Percentiles rank a stretch among this genome's conserved stretches.
Conservation (phyloP, 2,888 invertebrate genomes). For the Phasia obesa region DNA sequence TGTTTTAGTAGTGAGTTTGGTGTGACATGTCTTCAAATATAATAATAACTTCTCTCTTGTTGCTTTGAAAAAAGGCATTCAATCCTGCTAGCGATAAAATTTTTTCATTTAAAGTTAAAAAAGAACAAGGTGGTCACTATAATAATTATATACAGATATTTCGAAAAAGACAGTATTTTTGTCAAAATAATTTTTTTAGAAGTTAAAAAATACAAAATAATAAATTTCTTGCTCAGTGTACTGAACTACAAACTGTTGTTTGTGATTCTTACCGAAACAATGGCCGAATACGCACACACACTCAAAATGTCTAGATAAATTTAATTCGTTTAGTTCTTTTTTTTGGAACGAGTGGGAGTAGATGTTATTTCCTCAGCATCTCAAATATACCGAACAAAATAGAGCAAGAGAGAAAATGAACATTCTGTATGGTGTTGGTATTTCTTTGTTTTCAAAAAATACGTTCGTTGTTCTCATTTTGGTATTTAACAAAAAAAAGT, state of each 20-base stretch:
- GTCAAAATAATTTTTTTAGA: too few relatives aligned
- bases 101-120: too few relatives aligned
- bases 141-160: too few relatives aligned
- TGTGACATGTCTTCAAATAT: too few relatives aligned
- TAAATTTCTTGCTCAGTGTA: background rate
- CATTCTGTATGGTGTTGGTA: constrained; percentile 15
- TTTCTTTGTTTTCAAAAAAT: constrained; percentile 63
- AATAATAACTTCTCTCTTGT: too few relatives aligned
- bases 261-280: constrained; percentile 51
- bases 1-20: too few relatives aligned
- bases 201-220: too few relatives aligned
- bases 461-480: constrained; percentile 65
- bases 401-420: background rate
- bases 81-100: too few relatives aligned
- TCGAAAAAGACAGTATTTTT: too few relatives aligned
- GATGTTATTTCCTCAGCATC: constrained; percentile 42
- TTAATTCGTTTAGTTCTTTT: constrained; percentile 13
- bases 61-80: too few relatives aligned
- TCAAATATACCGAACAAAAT: constrained; percentile 26
- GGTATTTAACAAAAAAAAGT: constrained; percentile 73
- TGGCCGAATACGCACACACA: constrained; percentile 12
- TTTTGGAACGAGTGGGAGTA: constrained; percentile 12
- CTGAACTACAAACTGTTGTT: constrained; percentile 58
- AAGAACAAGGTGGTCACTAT: too few relatives aligned
- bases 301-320: constrained; percentile 27